Base-by-base conservation (phyloP, 2,888 invertebrate species). In the Oligia fasciuncula region DNA sequence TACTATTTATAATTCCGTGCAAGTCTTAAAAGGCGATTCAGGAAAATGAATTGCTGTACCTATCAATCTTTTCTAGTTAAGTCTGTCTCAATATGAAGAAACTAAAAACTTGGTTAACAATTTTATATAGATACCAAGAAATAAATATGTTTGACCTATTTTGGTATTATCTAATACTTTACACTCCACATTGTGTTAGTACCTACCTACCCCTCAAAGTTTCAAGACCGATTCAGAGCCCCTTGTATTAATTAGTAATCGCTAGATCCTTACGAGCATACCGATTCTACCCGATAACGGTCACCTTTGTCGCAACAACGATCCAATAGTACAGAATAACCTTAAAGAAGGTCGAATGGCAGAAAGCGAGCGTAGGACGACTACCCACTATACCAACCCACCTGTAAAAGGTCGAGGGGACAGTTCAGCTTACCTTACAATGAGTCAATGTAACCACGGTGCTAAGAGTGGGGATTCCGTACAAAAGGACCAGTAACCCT, bases 381-480 rank as follows among this genome's bases (percentile, higher is more conserved):
- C 84, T 75, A 60, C 84, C 83, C 84, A 83, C 83, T 71, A 57
- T 29, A 46, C n/a, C 40, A 78, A 40, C 81, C 81, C 73, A 82
- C 81, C 83, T 83, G 84, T 70, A 70, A 62, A 79, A 74, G 62
- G 71, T 71, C 62, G 62, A 6, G 67, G 71, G 46, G 51, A 75
- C 60, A n/a, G n/a, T 69, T 74, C 13, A 46, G 17, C 91, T 90
- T 91, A 96, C 96, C 93, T 97, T 96, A 85, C 97, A 97, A 91
- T 97, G 97, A 43, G 97, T 97, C 79, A 97, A 88, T 43, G 97
- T 97, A 62, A 96, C 93, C 19, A 97, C 95, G 57, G 97, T 96
- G 86, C 93, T 95, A 40, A 95, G 93, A 81, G 97, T 96, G 49
- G 97, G 96, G 51, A 97, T 95, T 46, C 97, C 97, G 84, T 97